phyloP scores from a whole-genome alignment of 2,888 invertebrate genomes.

The Andricus curvator region DNA sequence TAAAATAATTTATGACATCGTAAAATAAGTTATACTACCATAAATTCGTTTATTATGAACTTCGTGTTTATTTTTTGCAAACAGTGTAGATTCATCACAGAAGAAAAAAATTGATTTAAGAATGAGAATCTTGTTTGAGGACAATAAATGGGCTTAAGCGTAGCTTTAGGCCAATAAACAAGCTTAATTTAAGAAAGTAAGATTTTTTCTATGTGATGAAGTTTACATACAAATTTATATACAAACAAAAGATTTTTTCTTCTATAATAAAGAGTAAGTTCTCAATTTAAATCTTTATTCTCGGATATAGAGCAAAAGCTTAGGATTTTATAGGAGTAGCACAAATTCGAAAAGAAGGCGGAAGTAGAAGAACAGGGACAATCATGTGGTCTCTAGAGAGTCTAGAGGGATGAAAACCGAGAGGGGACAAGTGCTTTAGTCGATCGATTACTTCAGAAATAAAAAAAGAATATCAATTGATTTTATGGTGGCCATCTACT shows the following conservation, averaged over 20 bases:
- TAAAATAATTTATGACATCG: no score
- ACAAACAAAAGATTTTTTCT: not conserved
- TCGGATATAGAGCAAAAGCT: not conserved
- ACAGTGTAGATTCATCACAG: no score
- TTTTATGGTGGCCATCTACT: not conserved
- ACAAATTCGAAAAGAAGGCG: slow-evolving; percentile 3
- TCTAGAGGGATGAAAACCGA: slow-evolving; percentile 19
- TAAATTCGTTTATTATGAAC: no score
- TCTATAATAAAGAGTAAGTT: not conserved
- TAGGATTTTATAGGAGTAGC: not conserved
- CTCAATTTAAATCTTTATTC: not conserved
- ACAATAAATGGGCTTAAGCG: no score
- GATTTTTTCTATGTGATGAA: not conserved
- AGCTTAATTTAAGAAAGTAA: no score
- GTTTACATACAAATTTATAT: no score
- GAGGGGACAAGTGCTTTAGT: slow-evolving; percentile 19
- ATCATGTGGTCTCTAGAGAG: slow-evolving; percentile 21
- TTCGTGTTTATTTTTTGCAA: no score
- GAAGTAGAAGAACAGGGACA: slow-evolving; percentile 7
- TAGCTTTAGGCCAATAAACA: no score
- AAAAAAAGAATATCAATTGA: slow-evolving; percentile 1
- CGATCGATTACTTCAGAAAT: slow-evolving; percentile 9
- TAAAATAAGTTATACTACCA: no score
- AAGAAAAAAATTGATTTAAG: no score
- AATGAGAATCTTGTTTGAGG: no score